These are phyloP conservation scores for Pseudolaguvia tuberculata DNA, from an alignment of 2,113 vertebrate genomes.

Conservation along the genomic window DNA sequence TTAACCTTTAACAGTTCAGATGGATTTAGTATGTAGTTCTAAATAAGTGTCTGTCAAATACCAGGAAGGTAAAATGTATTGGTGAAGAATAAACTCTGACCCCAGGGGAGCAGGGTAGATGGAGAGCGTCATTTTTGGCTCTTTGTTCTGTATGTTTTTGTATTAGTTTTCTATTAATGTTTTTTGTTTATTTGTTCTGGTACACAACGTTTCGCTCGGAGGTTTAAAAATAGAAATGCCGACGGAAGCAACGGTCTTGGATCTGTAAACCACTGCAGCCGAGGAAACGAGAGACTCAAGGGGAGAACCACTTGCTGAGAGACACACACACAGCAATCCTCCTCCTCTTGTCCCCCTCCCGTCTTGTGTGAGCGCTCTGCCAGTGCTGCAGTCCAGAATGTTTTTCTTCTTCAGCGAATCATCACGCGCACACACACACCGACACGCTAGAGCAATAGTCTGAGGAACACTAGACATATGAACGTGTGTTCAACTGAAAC, in stretches of 20 bases:
- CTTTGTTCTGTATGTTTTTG: too few species aligned
- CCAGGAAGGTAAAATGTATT: too few species aligned
- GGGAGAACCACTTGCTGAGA: neutral
- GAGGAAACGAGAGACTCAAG: neutral
- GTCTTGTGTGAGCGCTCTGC: slow-evolving; percentile 33
- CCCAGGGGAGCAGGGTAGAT: neutral
- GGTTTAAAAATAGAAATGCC: neutral
- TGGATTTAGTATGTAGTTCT: too few species aligned
- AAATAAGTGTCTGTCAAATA: too few species aligned
- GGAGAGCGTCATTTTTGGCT: neutral
- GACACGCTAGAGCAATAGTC: too few species aligned
- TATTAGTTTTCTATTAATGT: too few species aligned
- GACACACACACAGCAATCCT: neutral
- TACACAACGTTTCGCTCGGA: neutral
- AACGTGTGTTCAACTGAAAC: slow-evolving; percentile 11
- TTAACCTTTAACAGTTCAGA: too few species aligned
- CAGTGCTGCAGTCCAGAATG: slow-evolving; percentile 51
- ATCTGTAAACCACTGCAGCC: slow-evolving; percentile 33
- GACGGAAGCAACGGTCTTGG: slow-evolving; percentile 25
- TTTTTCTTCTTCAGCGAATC: slow-evolving; percentile 44
- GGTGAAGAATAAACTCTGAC: neutral
- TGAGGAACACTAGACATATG: neutral
- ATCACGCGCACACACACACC: slow-evolving; percentile 17
- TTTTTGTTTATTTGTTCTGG: neutral
- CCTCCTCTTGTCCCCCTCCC: slow-evolving; percentile 37